Percentiles rank a stretch among this genome's conserved stretches.
Conservation (phyloP, 2,113 vertebrate genomes). For the Pluvialis apricaria region DNA sequence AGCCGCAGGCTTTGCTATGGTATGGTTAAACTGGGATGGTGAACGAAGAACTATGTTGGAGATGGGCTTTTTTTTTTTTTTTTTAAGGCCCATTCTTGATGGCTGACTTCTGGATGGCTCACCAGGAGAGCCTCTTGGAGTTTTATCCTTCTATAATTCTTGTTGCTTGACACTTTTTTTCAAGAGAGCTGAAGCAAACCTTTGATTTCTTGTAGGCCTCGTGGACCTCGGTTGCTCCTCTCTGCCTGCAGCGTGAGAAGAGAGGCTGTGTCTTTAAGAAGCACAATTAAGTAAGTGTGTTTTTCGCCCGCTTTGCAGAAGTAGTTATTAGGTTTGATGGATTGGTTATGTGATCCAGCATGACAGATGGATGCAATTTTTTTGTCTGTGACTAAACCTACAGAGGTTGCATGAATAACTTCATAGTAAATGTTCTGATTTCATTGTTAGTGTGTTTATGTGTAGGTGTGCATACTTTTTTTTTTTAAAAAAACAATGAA, state of each 20-base stretch:
- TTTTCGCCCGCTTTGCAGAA: not conserved
- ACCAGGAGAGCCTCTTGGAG: not conserved
- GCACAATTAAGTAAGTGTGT: not conserved
- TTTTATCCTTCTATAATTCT: not conserved
- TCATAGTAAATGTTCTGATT: not conserved
- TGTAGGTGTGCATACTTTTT: not conserved
- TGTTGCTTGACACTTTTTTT: not conserved
- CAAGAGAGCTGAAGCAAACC: not conserved
- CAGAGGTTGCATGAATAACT: not conserved
- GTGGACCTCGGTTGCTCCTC: not conserved
- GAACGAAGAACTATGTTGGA: fast-evolving
- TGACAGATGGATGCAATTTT: slow-evolving; percentile 30
- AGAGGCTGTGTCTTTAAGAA: not conserved
- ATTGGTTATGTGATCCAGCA: not conserved
- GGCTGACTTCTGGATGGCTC: fast-evolving
- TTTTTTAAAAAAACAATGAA: not conserved
- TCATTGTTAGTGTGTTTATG: not conserved
- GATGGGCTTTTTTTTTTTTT: too few species aligned
- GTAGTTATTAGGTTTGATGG: not conserved
- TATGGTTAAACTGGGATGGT: fast-evolving
- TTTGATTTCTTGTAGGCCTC: not conserved
- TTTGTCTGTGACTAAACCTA: slow-evolving; percentile 37
- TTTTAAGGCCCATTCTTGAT: not conserved
- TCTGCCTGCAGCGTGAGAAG: not conserved
- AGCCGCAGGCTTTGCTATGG: fast-evolving